Base-by-base conservation (phyloP, 2,113 vertebrate species). In the Xiphorhynchus elegans region DNA sequence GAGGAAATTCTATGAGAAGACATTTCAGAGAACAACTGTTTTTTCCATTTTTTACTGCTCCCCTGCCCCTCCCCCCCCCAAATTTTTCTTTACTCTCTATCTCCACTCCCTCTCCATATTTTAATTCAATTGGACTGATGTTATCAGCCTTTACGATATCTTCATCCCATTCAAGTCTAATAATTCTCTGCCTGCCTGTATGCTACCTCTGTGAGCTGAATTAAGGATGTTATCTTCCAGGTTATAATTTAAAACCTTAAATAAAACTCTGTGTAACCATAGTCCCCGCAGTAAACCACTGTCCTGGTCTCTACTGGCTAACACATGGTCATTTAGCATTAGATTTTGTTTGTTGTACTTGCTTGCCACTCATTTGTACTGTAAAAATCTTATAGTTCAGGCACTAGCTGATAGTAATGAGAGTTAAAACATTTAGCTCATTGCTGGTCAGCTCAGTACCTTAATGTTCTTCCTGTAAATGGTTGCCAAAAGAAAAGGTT, bases 401-500 rank as follows among this genome's bases (percentile, higher is more conserved):
- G 49, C 52, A 78, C 23, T 82, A 77, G 39, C 73, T 94, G 82
- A 72, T 85, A 68, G 56, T 78, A 89, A 86, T 31, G 42, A 89
- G 60, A 92, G 59, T 92, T 81, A 67, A 88, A 83, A 81, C 28
- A 81, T 92, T 93, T 77, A 90, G 35, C 64, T 88, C 49, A 63
- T 72, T 84, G 85, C 60, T 93, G 88, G 56, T 90, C 79, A 84
- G 40, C 23, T 90, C 44, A 67, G 60, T 84, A 70, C 46, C 47
- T 95, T 93, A 70, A 85, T 55, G 55, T 77, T 75, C 84, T 96
- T 95, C 75, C 85, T 92, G 72, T 60, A 88, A 92, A 84, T 66
- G 24, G 21, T n/a, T 95, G 72, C 73, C 76, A 92, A 88, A 93
- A 84, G 44, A 47, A 93, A 95, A 96, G 83, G 92, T 95, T 93